Evolutionary conservation across 2,113 vertebrate genomes (phyloP).

Genomic region (Cololabis saira): DNA sequence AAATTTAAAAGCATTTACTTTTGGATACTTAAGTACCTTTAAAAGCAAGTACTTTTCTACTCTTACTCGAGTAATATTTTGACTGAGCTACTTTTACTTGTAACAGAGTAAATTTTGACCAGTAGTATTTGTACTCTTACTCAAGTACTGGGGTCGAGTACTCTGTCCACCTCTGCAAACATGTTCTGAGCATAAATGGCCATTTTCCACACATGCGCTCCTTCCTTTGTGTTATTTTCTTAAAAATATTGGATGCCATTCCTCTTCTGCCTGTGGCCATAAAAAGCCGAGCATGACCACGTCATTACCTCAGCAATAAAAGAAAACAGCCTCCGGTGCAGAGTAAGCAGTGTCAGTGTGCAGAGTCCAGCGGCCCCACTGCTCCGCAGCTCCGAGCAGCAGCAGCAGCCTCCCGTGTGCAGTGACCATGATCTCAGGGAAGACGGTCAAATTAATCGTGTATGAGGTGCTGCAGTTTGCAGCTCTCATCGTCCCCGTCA

Average conservation of each 20-base stretch:
- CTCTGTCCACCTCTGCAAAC: too few relatives aligned
- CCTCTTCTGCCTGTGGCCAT: slow-evolving; percentile 52
- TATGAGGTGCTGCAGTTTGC: slow-evolving; percentile 81
- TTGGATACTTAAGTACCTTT: too few relatives aligned
- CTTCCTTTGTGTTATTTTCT: background rate
- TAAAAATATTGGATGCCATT: slow-evolving; percentile 28
- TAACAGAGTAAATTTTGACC: too few relatives aligned
- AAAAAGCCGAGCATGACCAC: slow-evolving; percentile 69
- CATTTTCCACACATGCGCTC: background rate
- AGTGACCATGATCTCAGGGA: slow-evolving; percentile 76
- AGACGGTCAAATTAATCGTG: slow-evolving; percentile 78
- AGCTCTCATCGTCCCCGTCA: slow-evolving; percentile 58
- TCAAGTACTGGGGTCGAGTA: too few relatives aligned
- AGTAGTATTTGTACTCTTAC: too few relatives aligned
- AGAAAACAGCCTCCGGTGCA: slow-evolving; percentile 66
- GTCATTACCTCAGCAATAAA: slow-evolving; percentile 74
- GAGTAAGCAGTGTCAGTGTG: slow-evolving; percentile 68
- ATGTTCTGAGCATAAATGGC: background rate
- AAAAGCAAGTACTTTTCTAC: too few relatives aligned
- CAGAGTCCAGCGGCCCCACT: slow-evolving; percentile 75
- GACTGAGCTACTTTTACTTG: too few relatives aligned
- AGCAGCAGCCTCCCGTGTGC: slow-evolving; percentile 19
- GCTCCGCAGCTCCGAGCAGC: slow-evolving; percentile 16
- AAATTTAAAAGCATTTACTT: too few relatives aligned
- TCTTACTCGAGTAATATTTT: too few relatives aligned